Base-by-base conservation (phyloP, 2,888 invertebrate species). In the Physocephala rufipes region DNA sequence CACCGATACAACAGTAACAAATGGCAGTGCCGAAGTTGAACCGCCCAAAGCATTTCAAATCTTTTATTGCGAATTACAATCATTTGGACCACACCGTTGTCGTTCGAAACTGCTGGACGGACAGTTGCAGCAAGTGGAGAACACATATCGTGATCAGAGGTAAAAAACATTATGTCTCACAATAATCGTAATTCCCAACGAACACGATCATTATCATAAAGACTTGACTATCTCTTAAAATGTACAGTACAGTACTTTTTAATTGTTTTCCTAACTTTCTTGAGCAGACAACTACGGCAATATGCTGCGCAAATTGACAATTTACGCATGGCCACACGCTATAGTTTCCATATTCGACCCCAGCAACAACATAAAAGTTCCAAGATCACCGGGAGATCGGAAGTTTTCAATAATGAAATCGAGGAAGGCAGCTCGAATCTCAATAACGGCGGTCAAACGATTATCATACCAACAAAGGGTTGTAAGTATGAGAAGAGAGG, bases 401-500 rank as follows among this genome's bases (percentile, higher is more conserved):
- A 88, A 68, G 82, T 87, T 24, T 85, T 87, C 74, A 86, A 81
- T 16, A 86, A 85, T 67, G 85, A 86, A 77, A 79, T 85, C 59
- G 84, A 85, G 68, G 78, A 82, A 69, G 88, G 87, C 76, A 67
- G 66, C 7, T 88, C 87, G 76, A 67, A 71, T 19, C 62, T 68
- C 3, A 87, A 88, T 74, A 88, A 87, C 69, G 89, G 89, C 61
- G 89, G 90, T 61, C 91, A 91, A 78, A 90, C 90, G 79, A 91
- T 93, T 73, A 89, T 93, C 43, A 90, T 94, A 72, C 92, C 93
- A 36, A 94, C 94, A 13, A 94, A 93, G 89, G 93, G 93, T 88
- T 94, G 94, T 94, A 88, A 91, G 93, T 26, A 36, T 36, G 9
- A n/a, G n/a, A 59, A 63, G 12, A 45, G 55, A 67, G 62, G 59